Evolutionary conservation across 2,113 vertebrate genomes (phyloP), one percentile per base, ranked within the genome.

Genomic region (Passer montanus): DNA sequence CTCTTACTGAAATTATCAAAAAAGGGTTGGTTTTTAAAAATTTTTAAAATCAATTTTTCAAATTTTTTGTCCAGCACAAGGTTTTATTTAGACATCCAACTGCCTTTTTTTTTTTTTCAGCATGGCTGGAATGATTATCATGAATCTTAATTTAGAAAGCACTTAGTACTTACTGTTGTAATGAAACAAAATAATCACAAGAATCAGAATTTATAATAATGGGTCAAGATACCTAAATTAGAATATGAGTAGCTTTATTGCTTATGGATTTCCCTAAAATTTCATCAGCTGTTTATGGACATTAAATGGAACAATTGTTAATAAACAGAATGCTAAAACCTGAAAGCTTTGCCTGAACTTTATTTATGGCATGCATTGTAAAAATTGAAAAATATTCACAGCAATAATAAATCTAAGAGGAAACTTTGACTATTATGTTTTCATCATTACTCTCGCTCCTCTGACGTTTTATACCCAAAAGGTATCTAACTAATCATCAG

Each of bases 381-480:
- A 90, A 94, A 87, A 82, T 41, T 94, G 89, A 82, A 94, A 96
- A 93, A 93, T 91, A 93, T 70, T 80, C 80, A 76, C 24, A 69
- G 59, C 44, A 87, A 73, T 72, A 95, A 87, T 75, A 93, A 89
- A 92, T 95, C 84, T 89, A 68, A 84, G 67, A 83, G 55, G 55
- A 66, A 93, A 44, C 5, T 75, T 78, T 83, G 58, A 59, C 73
- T 56, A 50, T 67, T 59, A 41, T 92, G 64, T 95, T 95, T 95
- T 88, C 66, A 62, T 78, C 88, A 78, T 95, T 94, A 72, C 47
- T 92, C 24, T 87, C 30, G n/a, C 20, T 24, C 49, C 77, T 95
- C 95, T 89, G 92, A 94, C 94, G 77, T 84, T 90, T 94, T 84
- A 89, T 95, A 90, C 79, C 90, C 87, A 93, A 95, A 95, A 90